These are phyloP conservation scores for Acanthurus lineatus DNA, from an alignment of 2,797 vertebrate genomes.

Conservation along the genomic window DNA sequence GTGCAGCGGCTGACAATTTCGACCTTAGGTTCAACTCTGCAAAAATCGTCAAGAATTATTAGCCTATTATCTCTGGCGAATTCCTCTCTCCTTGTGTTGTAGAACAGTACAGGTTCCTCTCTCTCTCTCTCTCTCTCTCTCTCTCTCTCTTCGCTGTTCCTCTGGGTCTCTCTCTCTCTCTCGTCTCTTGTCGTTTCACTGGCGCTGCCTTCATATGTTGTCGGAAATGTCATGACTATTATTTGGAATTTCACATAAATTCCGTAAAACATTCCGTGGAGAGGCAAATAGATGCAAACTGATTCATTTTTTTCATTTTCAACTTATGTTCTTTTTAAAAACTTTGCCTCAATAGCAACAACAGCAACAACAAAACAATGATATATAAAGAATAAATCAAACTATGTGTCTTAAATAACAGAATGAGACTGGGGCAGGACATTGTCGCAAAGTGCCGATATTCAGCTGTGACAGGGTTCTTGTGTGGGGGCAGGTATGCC, in stretches of 20 bases:
- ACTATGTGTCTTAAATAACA: not conserved
- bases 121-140: conserved; percentile 60
- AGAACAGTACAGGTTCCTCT: conserved; percentile 84
- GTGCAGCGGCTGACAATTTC: conserved; percentile 47
- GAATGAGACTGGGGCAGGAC: not conserved
- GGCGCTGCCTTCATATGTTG: conserved; percentile 75
- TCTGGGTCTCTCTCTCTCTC: conserved; percentile 32
- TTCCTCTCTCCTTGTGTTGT: conserved; percentile 73
- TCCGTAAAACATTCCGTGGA: not conserved
- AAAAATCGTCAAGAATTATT: conserved; percentile 45
- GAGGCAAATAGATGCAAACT: too few species aligned
- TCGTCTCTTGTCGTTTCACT: conserved; percentile 79
- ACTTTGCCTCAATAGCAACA: too few species aligned
- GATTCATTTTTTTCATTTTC: too few species aligned
- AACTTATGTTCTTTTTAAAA: too few species aligned
- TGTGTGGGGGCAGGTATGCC: too few species aligned
- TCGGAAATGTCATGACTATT: conserved; percentile 43
- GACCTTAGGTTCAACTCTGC: conserved; percentile 53
- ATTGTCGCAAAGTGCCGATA: not conserved
- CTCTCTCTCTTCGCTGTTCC: conserved; percentile 7
- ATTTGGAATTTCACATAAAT: not conserved
- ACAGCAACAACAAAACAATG: too few species aligned
- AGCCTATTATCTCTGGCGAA: conserved; percentile 57
- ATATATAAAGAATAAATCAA: not conserved
- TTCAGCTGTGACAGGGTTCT: too few species aligned